Evolutionary conservation across 2,888 invertebrate genomes (phyloP).

Genomic region (Nesidiocoris tenuis): DNA sequence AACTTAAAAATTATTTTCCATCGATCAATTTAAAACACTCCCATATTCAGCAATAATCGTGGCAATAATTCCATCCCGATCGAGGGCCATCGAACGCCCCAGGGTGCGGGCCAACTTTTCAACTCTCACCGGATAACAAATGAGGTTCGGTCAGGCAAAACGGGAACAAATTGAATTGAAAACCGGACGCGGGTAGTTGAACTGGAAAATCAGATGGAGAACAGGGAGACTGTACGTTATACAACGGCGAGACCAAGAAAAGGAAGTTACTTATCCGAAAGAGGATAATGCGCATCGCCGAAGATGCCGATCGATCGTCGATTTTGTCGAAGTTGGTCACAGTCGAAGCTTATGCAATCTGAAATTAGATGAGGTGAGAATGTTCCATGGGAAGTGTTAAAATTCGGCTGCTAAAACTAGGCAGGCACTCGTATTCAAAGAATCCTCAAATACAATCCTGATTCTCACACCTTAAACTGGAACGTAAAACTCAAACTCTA

Average conservation of each 20-base stretch:
- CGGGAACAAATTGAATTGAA: slow-evolving; percentile 29
- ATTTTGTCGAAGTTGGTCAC: not conserved
- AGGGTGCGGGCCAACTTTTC: no score
- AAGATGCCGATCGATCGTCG: not conserved
- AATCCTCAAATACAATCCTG: no score
- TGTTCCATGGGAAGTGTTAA: not conserved
- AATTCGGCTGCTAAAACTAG: no score
- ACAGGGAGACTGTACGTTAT: not conserved
- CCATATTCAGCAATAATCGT: no score
- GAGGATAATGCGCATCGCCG: not conserved
- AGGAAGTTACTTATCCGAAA: not conserved
- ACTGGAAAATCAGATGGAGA: slow-evolving; percentile 9
- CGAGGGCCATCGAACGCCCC: no score
- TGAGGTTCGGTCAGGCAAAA: slow-evolving; percentile 17
- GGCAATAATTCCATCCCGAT: no score
- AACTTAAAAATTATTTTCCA: no score
- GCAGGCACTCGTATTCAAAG: no score
- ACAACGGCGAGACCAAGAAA: not conserved
- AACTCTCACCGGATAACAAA: not conserved
- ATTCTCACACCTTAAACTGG: no score
- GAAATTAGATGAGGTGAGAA: not conserved
- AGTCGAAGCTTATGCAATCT: not conserved
- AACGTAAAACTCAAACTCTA: no score
- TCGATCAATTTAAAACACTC: no score
- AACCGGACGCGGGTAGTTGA: not conserved